A percentile compares a stretch with the other conserved stretches of the same genome.
These are phyloP conservation scores for Platycnemis pennipes DNA, from an alignment of 2,888 invertebrate genomes.

Conservation along the genomic window DNA sequence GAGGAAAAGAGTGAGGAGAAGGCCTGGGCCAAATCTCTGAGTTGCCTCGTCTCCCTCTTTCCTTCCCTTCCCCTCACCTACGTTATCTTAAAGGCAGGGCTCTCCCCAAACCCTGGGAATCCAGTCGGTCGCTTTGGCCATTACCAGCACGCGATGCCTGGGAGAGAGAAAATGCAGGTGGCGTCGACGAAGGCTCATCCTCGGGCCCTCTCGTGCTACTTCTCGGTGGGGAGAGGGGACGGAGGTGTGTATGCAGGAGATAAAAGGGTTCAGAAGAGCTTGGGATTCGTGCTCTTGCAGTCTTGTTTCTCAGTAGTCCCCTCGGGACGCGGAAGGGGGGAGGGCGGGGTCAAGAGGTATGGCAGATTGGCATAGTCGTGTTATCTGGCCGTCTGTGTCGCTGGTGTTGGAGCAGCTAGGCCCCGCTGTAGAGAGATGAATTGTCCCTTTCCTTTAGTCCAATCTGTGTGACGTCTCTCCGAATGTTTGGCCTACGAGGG, in stretches of 20 bases:
- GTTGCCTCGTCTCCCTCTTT: too few species aligned
- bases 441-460: neutral
- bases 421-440: neutral
- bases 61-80: neutral
- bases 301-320: neutral
- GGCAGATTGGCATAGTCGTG: neutral
- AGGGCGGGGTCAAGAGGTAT: neutral
- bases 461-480: neutral
- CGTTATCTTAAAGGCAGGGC: conserved; percentile 39
- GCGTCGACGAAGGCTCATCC: neutral
- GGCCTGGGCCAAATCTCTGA: conserved; percentile 42
- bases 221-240: neutral
- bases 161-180: neutral
- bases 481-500: neutral
- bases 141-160: conserved; percentile 48
- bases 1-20: neutral
- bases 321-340: neutral
- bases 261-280: neutral
- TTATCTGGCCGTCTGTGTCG: neutral
- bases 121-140: neutral
- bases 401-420: neutral
- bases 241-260: neutral
- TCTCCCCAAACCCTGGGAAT: neutral
- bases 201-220: neutral
- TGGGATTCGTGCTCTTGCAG: conserved; percentile 2